Conservation (phyloP, 2,113 vertebrate genomes). For the Xenopus laevis region DNA sequence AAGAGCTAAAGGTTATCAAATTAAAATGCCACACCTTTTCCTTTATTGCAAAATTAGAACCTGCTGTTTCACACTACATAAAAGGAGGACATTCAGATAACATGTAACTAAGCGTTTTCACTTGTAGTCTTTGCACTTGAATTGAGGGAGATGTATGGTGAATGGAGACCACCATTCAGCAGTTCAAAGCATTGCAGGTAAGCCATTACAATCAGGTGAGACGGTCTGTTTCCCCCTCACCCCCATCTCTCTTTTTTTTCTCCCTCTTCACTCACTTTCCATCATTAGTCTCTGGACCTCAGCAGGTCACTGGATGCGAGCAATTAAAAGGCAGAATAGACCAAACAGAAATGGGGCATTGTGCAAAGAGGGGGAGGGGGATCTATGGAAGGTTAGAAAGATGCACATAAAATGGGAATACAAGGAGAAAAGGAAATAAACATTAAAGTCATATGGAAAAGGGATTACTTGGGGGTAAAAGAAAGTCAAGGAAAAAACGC, state of each 20-base stretch:
- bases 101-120: no score
- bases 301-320: constrained; percentile 11
- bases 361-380: not conserved
- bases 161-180: no score
- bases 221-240: not conserved
- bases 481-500: no score
- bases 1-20: no score
- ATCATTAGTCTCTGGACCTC: constrained; percentile 3
- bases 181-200: not conserved
- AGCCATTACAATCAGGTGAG: not conserved
- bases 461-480: no score
- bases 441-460: not conserved
- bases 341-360: not conserved
- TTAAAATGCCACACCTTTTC: no score
- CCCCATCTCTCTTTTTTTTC: not conserved
- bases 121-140: no score
- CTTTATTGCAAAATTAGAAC: no score
- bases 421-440: not conserved
- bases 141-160: no score
- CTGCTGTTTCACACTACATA: no score
- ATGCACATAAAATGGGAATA: not conserved
- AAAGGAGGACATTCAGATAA: no score
- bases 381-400: not conserved
- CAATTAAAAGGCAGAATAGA: constrained; percentile 1
- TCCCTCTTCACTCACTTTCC: not conserved